These are phyloP conservation scores for Watsonalla cultraria DNA, from an alignment of 2,888 invertebrate species.

Conservation along the genomic window DNA sequence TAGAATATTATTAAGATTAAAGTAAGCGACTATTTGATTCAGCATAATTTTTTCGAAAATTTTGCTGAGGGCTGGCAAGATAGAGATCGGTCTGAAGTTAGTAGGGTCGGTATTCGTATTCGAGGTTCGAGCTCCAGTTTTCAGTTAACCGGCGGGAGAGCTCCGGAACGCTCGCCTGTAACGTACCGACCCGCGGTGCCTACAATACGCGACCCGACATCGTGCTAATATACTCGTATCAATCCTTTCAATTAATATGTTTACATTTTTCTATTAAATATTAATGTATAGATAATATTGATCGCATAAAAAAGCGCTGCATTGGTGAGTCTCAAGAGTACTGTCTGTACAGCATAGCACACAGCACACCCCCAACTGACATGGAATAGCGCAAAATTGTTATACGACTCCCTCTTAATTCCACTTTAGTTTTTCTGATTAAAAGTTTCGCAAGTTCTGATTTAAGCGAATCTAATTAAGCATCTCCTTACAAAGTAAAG, in stretches of 20 bases:
- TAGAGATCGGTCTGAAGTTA: no score
- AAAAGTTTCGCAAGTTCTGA: not conserved
- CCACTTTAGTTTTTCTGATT: not conserved
- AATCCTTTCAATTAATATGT: not conserved
- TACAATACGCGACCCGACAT: constrained; percentile 3
- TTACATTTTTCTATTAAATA: not conserved
- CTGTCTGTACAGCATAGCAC: not conserved
- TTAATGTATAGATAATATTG: constrained; percentile 4
- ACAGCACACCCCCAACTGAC: constrained; percentile 10
- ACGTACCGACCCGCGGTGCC: not conserved
- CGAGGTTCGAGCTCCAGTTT: constrained; percentile 21
- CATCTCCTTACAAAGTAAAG: not conserved
- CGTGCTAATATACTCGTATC: not conserved
- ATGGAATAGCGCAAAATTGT: constrained; percentile 18
- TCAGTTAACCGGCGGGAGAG: constrained; percentile 47
- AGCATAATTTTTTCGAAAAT: no score
- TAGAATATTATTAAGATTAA: no score
- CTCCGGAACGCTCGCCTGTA: constrained; percentile 36
- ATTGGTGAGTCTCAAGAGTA: constrained; percentile 39
- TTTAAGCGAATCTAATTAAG: not conserved
- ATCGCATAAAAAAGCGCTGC: constrained; percentile 23
- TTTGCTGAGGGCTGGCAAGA: no score
- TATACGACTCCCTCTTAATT: not conserved
- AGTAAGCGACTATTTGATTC: no score
- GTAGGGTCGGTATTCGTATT: no score